These are phyloP conservation scores for Nipponacmea schrenckii DNA, from an alignment of 2,888 invertebrate genomes.

Conservation along the genomic window DNA sequence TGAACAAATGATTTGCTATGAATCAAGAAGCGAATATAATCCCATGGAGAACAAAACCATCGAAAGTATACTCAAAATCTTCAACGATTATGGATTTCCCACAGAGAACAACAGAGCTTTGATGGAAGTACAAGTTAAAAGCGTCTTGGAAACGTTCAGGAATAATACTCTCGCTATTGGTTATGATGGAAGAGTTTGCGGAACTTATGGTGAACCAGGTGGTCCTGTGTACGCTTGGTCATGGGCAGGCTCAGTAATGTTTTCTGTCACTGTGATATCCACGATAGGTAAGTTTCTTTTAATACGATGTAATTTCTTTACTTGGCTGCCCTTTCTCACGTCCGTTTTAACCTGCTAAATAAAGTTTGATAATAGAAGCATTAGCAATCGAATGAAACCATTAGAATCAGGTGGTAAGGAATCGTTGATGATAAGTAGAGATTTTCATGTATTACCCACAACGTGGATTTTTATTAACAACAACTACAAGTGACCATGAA, in stretches of 20 bases:
- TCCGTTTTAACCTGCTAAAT: too few relatives aligned
- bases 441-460: too few relatives aligned
- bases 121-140: conserved; percentile 52
- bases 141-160: conserved; percentile 58
- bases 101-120: conserved; percentile 52
- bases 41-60: conserved; percentile 57
- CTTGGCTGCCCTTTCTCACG: too few relatives aligned
- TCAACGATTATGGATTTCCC: conserved; percentile 36
- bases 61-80: conserved; percentile 53
- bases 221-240: conserved; percentile 64
- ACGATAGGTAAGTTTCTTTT: conserved; percentile 61
- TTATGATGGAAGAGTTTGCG: conserved; percentile 63
- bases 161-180: conserved; percentile 60
- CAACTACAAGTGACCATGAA: too few relatives aligned
- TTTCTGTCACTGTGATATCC: conserved; percentile 66
- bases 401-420: not conserved
- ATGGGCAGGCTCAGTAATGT: conserved; percentile 64
- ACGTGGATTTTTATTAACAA: too few relatives aligned
- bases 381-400: not conserved
- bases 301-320: too few relatives aligned
- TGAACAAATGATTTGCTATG: conserved; percentile 63
- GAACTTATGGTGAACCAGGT: conserved; percentile 51
- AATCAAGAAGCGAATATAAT: conserved; percentile 56
- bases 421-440: too few relatives aligned
- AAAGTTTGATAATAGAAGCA: too few relatives aligned